These are phyloP conservation scores for Peromyscus aztecus DNA, from an alignment of 2,797 vertebrate genomes.

Conservation along the genomic window DNA sequence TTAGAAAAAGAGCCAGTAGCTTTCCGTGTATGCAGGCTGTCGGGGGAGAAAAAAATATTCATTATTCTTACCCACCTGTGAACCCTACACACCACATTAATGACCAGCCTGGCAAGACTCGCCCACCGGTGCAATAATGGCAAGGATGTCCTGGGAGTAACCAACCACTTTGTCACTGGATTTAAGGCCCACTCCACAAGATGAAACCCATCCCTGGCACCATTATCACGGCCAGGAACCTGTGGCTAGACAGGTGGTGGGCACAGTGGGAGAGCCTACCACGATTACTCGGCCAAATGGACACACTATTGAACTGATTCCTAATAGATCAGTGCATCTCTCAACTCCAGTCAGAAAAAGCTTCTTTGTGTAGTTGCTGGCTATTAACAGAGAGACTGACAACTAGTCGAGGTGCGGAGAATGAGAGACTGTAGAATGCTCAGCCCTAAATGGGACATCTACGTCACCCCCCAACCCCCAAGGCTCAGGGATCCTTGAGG, in stretches of 20 bases:
- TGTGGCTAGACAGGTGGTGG: not conserved
- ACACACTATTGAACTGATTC: not conserved
- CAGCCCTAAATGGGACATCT: not conserved
- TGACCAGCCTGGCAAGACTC: not conserved
- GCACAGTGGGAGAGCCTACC: not conserved
- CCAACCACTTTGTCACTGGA: not conserved
- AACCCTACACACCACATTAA: not conserved
- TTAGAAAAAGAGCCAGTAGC: not conserved
- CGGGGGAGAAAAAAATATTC: not conserved
- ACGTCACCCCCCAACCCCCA: not conserved
- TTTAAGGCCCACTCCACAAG: not conserved
- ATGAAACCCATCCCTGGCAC: too few species aligned
- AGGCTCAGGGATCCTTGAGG: not conserved
- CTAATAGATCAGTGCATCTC: not conserved
- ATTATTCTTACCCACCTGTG: too few species aligned
- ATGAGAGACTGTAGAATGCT: not conserved
- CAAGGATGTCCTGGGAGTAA: not conserved
- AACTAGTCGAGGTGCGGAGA: not conserved
- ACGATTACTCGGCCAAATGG: not conserved
- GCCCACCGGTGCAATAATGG: not conserved
- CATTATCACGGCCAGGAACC: not conserved
- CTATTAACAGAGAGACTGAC: not conserved
- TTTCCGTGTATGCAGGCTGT: not conserved
- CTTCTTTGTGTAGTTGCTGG: not conserved
- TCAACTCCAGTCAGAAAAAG: not conserved